Evolutionary conservation across 2,888 invertebrate genomes (phyloP), one percentile per base, ranked within the genome.

Genomic region (Cremastobaeus sp.): DNA sequence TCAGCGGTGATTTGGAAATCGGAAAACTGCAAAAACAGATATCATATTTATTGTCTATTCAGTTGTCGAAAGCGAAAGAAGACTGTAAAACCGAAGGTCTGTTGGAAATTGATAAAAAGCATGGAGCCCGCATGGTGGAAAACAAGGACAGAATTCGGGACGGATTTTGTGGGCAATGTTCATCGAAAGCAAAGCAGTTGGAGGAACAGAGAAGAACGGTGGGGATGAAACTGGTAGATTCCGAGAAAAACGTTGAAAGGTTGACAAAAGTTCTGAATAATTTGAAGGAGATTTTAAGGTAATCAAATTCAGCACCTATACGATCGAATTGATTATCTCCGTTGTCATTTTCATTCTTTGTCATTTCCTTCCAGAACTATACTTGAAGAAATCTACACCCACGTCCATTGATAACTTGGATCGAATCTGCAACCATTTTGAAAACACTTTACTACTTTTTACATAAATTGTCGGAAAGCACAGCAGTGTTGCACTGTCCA

Each of bases 191-290:
- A 37, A 20, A 37, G 14, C 32, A 18, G 14, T 17, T 60, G 4
- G 48, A 60, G 11, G 48, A 60, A 4, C 48, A 60, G 30, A 37
- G 30, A 18, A 60, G 30, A 34, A 4, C 5, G 1, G 12, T 60
- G 30, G n/a, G 30, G 12, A 18, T 14, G 2, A 60, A 60, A 60
- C 20, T 60, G 15, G n/a, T 14, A 5, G 60, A 48, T 18, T 48
- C 60, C 3, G 60, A 60, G 14, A 60, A 48, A 30, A 37, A 39
- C 11, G 60, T 60, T 5, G 39, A 39, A n/a, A 48, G 39, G n/a
- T n/a, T 60, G 18, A 28, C 20, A n/a, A 48, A 20, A 30, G 48
- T 60, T 6, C 12, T 60, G 9, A 37, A n/a, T 8, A 60, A 48
- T n/a, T 15, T 60, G 5, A 39, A 30, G 11, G 48, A 48, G 17